These are phyloP conservation scores for Dissostichus mawsoni DNA, from an alignment of 2,113 vertebrate species.

Conservation along the genomic window DNA sequence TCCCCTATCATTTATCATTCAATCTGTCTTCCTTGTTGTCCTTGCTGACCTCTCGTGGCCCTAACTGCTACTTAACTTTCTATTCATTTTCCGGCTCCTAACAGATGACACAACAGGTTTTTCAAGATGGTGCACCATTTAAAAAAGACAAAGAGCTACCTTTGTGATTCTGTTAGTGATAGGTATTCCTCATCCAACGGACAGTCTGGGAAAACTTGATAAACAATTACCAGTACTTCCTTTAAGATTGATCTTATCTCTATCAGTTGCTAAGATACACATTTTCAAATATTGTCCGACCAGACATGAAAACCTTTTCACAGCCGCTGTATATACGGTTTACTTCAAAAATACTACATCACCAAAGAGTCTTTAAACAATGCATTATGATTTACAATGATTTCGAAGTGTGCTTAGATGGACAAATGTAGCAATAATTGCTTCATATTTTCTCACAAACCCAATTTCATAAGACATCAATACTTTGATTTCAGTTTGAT, in stretches of 20 bases:
- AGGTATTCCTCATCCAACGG: neutral
- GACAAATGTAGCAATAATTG: too few species aligned
- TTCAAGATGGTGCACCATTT: constrained; percentile 34
- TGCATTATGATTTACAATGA: too few species aligned
- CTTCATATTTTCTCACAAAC: too few species aligned
- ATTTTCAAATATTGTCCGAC: neutral
- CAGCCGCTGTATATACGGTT: neutral
- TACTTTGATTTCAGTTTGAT: neutral
- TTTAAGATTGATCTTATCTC: neutral
- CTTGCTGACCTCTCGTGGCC: constrained; percentile 23
- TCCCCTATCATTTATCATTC: constrained; percentile 6
- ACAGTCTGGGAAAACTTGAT: neutral
- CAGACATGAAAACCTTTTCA: neutral
- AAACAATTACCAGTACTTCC: too few species aligned
- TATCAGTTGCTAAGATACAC: neutral
- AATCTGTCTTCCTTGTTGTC: constrained; percentile 41
- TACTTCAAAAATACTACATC: neutral
- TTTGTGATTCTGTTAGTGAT: neutral
- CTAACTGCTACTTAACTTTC: neutral
- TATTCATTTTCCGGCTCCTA: neutral
- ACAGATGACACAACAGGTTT: constrained; percentile 64
- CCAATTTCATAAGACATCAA: too few species aligned
- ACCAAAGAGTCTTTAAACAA: too few species aligned
- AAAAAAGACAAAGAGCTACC: neutral
- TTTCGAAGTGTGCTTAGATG: too few species aligned